phyloP scores from a whole-genome alignment of 2,888 invertebrate genomes.

The Nemapogon koenigi region DNA sequence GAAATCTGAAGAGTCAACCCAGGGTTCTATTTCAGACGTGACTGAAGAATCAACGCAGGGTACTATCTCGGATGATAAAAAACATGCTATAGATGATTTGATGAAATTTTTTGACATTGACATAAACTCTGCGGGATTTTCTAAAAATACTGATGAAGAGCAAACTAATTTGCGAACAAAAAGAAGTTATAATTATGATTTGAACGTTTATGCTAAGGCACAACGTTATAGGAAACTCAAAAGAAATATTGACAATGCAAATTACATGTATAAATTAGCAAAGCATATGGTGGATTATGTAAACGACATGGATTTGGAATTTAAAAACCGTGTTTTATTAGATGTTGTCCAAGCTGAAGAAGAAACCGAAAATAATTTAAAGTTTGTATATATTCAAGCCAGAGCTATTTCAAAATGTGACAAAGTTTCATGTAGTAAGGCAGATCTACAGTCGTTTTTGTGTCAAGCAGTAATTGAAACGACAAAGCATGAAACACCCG shows the following conservation, averaged over 20 bases:
- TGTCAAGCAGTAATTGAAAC: slow-evolving; percentile 60
- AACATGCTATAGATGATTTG: slow-evolving; percentile 48
- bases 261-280: slow-evolving; percentile 31
- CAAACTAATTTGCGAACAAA: slow-evolving; percentile 11
- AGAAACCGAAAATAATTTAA: slow-evolving; percentile 32
- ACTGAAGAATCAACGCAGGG: neutral
- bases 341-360: slow-evolving; percentile 38
- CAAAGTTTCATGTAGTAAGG: slow-evolving; percentile 29
- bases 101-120: slow-evolving; percentile 42
- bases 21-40: slow-evolving; percentile 12
- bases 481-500: slow-evolving; percentile 37
- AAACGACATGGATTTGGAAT: slow-evolving; percentile 35
- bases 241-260: slow-evolving; percentile 36
- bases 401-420: slow-evolving; percentile 34
- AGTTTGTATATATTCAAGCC: slow-evolving; percentile 37
- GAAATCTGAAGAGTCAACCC: slow-evolving; percentile 7
- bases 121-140: slow-evolving; percentile 11
- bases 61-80: slow-evolving; percentile 35
- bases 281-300: slow-evolving; percentile 36
- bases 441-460: slow-evolving; percentile 40
- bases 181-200: slow-evolving; percentile 17
- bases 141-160: slow-evolving; percentile 12
- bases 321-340: slow-evolving; percentile 30
- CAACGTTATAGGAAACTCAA: slow-evolving; percentile 23
- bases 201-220: neutral